Evolutionary conservation across 2,113 vertebrate genomes (phyloP).

Genomic region (Camelus bactrianus): DNA sequence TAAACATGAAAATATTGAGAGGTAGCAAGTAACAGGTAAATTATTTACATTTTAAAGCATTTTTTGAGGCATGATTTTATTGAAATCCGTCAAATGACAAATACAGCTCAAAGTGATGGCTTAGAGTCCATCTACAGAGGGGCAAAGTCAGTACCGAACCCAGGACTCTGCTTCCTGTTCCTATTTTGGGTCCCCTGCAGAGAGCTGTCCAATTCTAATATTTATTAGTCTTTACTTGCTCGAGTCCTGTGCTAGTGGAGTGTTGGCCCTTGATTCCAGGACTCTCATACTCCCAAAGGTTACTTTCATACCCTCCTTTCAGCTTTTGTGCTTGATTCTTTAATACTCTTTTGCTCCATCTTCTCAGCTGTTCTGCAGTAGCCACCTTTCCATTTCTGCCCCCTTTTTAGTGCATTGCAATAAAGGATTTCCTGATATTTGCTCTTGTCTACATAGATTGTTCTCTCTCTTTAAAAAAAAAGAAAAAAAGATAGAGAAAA

Average conservation of each 20-base stretch:
- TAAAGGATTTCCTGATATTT: neutral
- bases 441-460: neutral
- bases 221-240: neutral
- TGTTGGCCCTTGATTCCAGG: neutral
- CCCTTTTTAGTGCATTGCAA: neutral
- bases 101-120: neutral
- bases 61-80: neutral
- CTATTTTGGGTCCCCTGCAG: neutral
- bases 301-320: neutral
- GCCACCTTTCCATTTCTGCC: neutral
- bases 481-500: neutral
- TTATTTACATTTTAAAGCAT: neutral
- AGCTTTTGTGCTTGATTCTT: neutral
- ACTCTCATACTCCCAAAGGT: neutral
- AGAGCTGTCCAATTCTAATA: neutral
- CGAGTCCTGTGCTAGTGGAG: neutral
- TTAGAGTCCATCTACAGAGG: neutral
- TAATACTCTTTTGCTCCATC: neutral
- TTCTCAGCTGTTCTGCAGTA: neutral
- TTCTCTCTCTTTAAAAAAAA: neutral
- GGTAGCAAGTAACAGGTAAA: neutral
- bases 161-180: neutral
- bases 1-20: neutral
- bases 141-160: neutral
- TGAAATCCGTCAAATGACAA: neutral